A percentile compares a stretch with the other conserved stretches of the same genome.
Evolutionary conservation across 2,113 vertebrate genomes (phyloP).

Genomic region (pig (Sus scrofa)): T2T-Sscrofa CM000820.6:35645001-35645500

Average conservation of each 20-base stretch:
- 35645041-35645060: too few species aligned
- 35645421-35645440: neutral
- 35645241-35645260: constrained; percentile 3
- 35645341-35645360: neutral
- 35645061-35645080: too few species aligned
- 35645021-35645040: too few species aligned
- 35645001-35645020: too few species aligned
- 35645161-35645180: neutral
- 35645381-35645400: neutral
- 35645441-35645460: neutral
- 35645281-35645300: neutral
- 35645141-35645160: too few species aligned
- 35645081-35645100: too few species aligned
- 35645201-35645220: neutral
- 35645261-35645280: neutral
- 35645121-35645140: too few species aligned
- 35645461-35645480: too few species aligned
- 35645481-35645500: too few species aligned
- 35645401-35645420: neutral
- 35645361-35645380: neutral
- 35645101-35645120: too few species aligned
- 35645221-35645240: neutral
- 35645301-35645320: neutral
- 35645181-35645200: neutral
- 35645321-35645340: too few species aligned